These are phyloP conservation scores for Caenorhabditis panamensis DNA, from an alignment of 2,888 invertebrate genomes.

Conservation along the genomic window DNA sequence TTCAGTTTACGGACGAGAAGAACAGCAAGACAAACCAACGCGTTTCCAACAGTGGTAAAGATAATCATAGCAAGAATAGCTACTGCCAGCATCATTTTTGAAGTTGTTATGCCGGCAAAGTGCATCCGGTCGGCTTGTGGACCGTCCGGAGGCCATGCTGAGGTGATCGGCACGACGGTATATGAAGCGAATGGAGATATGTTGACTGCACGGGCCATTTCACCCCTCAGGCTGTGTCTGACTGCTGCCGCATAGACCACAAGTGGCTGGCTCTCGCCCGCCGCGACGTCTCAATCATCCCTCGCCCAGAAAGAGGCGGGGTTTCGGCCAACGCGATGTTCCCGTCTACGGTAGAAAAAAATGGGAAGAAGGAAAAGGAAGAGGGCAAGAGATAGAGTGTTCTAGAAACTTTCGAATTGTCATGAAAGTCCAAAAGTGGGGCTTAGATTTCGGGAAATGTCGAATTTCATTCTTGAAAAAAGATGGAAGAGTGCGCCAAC, in stretches of 20 bases:
- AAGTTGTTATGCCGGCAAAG: constrained; percentile 25
- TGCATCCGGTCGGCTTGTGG: constrained; percentile 36
- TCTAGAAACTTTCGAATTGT: constrained; percentile 39
- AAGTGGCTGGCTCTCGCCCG: constrained; percentile 60
- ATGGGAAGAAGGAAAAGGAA: constrained; percentile 16
- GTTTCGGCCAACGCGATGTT: constrained; percentile 51
- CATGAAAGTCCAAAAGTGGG: constrained; percentile 7
- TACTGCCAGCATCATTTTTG: constrained; percentile 50
- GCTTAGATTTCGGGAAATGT: constrained; percentile 29
- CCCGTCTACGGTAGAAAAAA: constrained; percentile 63
- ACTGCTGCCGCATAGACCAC: constrained; percentile 63
- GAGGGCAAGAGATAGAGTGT: constrained; percentile 20
- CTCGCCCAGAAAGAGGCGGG: constrained; percentile 56
- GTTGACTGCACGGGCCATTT: constrained; percentile 67
- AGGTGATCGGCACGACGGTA: constrained; percentile 65
- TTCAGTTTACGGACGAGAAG: constrained; percentile 83
- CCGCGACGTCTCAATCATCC: constrained; percentile 60
- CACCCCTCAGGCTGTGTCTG: constrained; percentile 59
- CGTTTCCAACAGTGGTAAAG: constrained; percentile 83
- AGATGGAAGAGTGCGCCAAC: too few species aligned
- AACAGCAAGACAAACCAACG: constrained; percentile 84
- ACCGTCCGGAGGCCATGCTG: constrained; percentile 58
- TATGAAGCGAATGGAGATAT: constrained; percentile 65
- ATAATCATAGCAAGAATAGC: constrained; percentile 83
- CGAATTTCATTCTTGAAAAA: constrained; percentile 7